Evolutionary conservation across 1,140 invertebrate genomes (phyloP), one percentile per base, ranked within the genome.

Genomic region (Heliconius nattereri): DNA sequence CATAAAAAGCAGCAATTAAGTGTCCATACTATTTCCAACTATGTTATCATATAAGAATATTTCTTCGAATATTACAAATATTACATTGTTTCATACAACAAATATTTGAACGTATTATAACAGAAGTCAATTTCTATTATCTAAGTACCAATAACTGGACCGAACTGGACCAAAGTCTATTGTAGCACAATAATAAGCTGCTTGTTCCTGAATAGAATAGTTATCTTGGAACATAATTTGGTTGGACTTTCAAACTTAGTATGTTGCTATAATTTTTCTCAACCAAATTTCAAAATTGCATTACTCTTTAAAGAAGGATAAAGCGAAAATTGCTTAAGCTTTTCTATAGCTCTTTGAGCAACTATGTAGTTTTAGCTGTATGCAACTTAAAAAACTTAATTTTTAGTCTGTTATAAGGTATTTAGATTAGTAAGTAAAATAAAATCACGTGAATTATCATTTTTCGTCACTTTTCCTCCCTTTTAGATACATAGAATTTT

Each of bases 161-260:
- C 23, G 23, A 76, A 80, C 52, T 71, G 49, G 60, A 73, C 71
- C 23, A 26, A 80, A 80, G 75, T 70, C 32, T 70, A 76, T 66
- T 74, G 75, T 77, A 81, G 40, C 71, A 66, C 57, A 49, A 54
- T 78, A 81, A 81, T 78, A 74, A 73, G 45, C 57, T 75, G 13
- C 52, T 80, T 77, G 75, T 78, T 71, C 40, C 71, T 81, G 71
- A 52, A 37, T 37, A 37, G 75, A 75, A 75, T 57, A 74, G 73
- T 77, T 78, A 81, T 75, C 75, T 74, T 73, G 40, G 35, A 78
- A 77, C 20, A 66, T 26, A 32, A 57, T 77, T 77, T 52, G 71
- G 20, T 74, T 54, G 5, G 23, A 75, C n/a, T 54, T 66, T 66
- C 9, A 66, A 29, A 6, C 2, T 70, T 66, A 32, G 5, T 13